Conservation (phyloP, 2,888 invertebrate species). For the Vanessa cardui region DNA sequence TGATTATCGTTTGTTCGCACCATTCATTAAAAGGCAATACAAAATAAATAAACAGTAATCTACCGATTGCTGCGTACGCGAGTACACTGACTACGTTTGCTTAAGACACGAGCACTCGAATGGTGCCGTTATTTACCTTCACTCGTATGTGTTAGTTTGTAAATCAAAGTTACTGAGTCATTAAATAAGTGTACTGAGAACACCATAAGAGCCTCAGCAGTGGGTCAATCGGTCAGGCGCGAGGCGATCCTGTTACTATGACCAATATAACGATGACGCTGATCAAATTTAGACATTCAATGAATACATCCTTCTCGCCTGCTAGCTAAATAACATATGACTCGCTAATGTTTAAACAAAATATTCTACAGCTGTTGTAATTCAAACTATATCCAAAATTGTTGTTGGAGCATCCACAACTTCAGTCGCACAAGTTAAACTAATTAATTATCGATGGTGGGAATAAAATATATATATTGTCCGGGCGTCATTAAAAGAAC, state of each 20-base stretch:
- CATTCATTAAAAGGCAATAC: too few relatives aligned
- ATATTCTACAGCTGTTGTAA: not conserved
- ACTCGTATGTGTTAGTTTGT: not conserved
- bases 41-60: too few relatives aligned
- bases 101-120: not conserved
- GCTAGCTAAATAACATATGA: constrained; percentile 15
- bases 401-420: not conserved
- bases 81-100: not conserved
- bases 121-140: constrained; percentile 1
- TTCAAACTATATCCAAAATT: not conserved
- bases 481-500: too few relatives aligned
- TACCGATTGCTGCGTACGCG: not conserved
- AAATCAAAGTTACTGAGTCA: not conserved
- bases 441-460: too few relatives aligned
- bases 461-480: too few relatives aligned
- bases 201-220: not conserved
- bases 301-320: constrained; percentile 35
- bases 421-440: too few relatives aligned
- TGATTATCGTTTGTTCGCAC: too few relatives aligned
- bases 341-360: constrained; percentile 15
- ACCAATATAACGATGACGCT: constrained; percentile 38
- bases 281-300: constrained; percentile 34
- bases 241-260: constrained; percentile 17
- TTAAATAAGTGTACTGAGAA: not conserved
- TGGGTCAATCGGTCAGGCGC: not conserved